A percentile compares a stretch with the other conserved stretches of the same genome.
These are phyloP conservation scores for Diarsia mendica DNA, from an alignment of 2,888 invertebrate species.

Conservation along the genomic window DNA sequence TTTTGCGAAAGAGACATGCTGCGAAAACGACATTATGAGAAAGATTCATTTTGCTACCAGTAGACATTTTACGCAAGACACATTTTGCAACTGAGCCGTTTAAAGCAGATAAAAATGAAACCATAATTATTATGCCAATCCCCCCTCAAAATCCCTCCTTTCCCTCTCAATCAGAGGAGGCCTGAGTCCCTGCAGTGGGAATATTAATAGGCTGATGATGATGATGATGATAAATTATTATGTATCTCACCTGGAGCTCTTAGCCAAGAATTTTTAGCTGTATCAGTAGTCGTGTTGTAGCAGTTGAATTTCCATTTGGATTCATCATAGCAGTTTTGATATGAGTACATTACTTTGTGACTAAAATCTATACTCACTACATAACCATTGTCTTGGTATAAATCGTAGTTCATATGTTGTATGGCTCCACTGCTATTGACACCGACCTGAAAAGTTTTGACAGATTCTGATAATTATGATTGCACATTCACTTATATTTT, in stretches of 20 bases:
- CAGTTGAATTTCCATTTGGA: not conserved
- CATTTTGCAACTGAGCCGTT: not conserved
- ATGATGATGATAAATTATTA: too few species aligned
- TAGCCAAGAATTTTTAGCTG: not conserved
- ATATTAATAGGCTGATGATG: too few species aligned
- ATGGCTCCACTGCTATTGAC: not conserved
- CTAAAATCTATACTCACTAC: not conserved
- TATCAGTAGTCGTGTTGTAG: not conserved
- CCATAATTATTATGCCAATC: too few species aligned
- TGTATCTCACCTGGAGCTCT: not conserved
- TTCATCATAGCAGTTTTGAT: not conserved
- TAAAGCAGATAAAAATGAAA: not conserved
- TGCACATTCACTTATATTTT: not conserved
- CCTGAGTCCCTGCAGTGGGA: too few species aligned
- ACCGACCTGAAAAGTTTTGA: not conserved
- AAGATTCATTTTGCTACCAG: too few species aligned
- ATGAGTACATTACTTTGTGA: not conserved
- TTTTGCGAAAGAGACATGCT: too few species aligned
- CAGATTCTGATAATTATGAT: not conserved
- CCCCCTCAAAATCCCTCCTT: too few species aligned
- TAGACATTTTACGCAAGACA: too few species aligned
- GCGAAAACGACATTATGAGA: too few species aligned
- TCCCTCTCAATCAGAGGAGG: too few species aligned
- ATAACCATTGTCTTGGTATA: not conserved
- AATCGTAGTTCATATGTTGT: conserved; percentile 1